A percentile compares a stretch with the other conserved stretches of the same genome.
Conservation (phyloP, 35 echinoderm and acorn worm species). For the Ophioderma brevispina region DNA sequence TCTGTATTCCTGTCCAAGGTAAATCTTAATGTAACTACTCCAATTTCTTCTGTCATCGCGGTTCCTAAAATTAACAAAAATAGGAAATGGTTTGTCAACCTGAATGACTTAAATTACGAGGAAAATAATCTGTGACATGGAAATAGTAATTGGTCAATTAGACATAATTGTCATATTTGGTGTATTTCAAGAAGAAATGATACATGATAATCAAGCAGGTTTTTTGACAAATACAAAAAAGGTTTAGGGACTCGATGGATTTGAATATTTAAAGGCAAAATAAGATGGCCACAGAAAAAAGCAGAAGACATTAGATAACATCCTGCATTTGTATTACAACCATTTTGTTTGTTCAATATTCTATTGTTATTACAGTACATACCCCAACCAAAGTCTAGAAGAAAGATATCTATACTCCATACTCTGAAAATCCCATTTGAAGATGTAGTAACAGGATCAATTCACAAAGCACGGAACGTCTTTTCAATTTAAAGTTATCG, state of each 20-base stretch:
- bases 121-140: neutral
- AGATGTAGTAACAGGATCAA: neutral
- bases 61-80: neutral
- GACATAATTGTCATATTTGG: neutral
- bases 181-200: neutral
- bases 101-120: neutral
- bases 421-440: neutral
- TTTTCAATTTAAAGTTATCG: neutral
- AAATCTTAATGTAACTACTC: neutral
- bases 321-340: no score
- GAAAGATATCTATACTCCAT: neutral
- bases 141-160: neutral
- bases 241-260: neutral
- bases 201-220: neutral
- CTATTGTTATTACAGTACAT: neutral
- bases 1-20: neutral
- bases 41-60: neutral
- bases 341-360: no score
- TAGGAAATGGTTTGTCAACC: neutral
- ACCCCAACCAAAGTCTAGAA: neutral
- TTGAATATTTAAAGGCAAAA: neutral
- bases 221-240: neutral
- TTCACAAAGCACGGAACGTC: neutral
- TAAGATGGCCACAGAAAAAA: neutral
- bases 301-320: neutral